phyloP scores from a whole-genome alignment of 92 coral and sea anemone species.

The Heliopora coerulea region DNA sequence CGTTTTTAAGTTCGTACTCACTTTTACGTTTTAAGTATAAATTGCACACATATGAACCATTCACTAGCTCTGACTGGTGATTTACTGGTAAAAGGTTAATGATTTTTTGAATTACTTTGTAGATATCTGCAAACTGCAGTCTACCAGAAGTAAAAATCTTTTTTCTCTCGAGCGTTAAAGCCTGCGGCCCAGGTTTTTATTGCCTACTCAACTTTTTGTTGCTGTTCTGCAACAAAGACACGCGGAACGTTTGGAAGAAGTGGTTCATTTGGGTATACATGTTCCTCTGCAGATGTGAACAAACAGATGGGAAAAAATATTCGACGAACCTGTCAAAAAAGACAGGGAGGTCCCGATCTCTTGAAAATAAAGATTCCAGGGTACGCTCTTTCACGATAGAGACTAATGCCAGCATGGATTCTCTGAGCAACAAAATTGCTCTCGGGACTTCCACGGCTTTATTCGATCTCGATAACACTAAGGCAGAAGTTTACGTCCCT shows the following conservation, averaged over 20 bases:
- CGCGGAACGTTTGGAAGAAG: constrained; percentile 75
- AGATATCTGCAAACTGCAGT: constrained; percentile 56
- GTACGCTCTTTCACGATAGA: constrained; percentile 15
- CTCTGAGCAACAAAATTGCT: constrained; percentile 2
- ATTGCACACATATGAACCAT: no score
- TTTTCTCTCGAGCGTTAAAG: constrained; percentile 56
- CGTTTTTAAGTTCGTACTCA: no score
- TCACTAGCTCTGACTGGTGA: no score
- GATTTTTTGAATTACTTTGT: constrained; percentile 19
- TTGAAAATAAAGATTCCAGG: neutral
- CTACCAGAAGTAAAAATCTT: constrained; percentile 46
- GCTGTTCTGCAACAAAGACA: constrained; percentile 85
- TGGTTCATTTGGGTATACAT: constrained; percentile 36
- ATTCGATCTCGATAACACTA: no score
- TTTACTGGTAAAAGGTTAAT: no score
- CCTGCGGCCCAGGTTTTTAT: constrained; percentile 84
- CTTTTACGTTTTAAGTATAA: no score
- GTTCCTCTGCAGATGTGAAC: neutral
- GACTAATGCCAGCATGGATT: constrained; percentile 11
- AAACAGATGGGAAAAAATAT: neutral
- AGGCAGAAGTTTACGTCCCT: no score
- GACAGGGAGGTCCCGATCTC: neutral
- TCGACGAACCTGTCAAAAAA: neutral
- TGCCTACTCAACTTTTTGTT: constrained; percentile 77
- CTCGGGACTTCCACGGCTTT: no score